phyloP scores from a whole-genome alignment of 2,888 invertebrate genomes.

The Hirtodrosophila histrioides region DNA sequence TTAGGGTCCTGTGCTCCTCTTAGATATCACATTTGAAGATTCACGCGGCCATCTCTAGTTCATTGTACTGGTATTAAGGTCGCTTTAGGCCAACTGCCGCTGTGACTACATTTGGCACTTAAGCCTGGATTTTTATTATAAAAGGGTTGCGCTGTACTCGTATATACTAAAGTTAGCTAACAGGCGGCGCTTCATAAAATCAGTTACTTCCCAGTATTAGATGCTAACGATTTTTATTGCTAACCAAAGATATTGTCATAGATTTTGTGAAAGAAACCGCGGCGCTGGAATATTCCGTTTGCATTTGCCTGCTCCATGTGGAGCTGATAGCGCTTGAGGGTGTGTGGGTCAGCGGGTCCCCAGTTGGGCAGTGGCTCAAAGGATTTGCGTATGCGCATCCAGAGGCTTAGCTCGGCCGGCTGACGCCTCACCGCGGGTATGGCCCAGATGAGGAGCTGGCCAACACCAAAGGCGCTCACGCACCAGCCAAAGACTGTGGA shows the following conservation, averaged over 20 bases:
- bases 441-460: constrained; percentile 85
- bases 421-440: constrained; percentile 72
- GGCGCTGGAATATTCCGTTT: constrained; percentile 71
- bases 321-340: constrained; percentile 85
- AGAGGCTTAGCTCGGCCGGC: constrained; percentile 53
- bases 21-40: too few relatives aligned
- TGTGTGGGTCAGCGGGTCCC: constrained; percentile 82
- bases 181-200: constrained; percentile 35
- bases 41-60: constrained; percentile 47
- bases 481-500: constrained; percentile 85
- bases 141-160: constrained; percentile 61
- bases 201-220: constrained; percentile 38
- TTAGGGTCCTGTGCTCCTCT: too few relatives aligned
- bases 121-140: constrained; percentile 65
- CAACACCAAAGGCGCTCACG: constrained; percentile 85
- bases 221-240: constrained; percentile 59
- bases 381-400: constrained; percentile 71
- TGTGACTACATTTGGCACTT: constrained; percentile 68
- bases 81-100: constrained; percentile 42
- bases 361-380: constrained; percentile 81
- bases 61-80: constrained; percentile 32
- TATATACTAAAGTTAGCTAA: constrained; percentile 7
- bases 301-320: constrained; percentile 64
- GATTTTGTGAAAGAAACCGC: constrained; percentile 81
- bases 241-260: constrained; percentile 84